A percentile compares a stretch with the other conserved stretches of the same genome.
These are phyloP conservation scores for Cettia cetti DNA, from an alignment of 2,113 vertebrate genomes.

Conservation along the genomic window DNA sequence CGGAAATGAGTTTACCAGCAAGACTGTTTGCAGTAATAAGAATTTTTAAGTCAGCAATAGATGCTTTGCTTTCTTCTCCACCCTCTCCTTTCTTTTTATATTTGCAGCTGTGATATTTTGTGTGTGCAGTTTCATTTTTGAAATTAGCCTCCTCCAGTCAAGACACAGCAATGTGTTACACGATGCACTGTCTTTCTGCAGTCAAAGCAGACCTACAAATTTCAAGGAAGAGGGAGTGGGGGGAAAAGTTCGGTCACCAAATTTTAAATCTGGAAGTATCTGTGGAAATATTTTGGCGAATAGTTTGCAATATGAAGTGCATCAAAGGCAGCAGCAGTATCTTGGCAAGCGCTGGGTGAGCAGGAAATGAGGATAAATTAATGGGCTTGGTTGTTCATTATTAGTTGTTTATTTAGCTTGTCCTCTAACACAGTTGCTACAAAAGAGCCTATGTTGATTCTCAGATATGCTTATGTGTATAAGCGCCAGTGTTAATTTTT, in stretches of 20 bases:
- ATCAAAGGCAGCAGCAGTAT: not conserved
- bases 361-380: conserved; percentile 57
- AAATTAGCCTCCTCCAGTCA: not conserved
- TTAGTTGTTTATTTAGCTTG: conserved; percentile 46
- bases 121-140: not conserved
- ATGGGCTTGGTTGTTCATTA: conserved; percentile 29
- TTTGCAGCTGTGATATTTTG: conserved; percentile 21
- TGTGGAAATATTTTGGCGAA: not conserved
- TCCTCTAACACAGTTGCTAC: conserved; percentile 17
- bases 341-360: conserved; percentile 9
- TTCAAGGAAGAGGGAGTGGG: not conserved
- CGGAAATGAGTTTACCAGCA: conserved; percentile 36
- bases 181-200: not conserved
- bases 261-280: not conserved
- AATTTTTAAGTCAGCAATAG: conserved; percentile 11
- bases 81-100: not conserved
- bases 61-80: conserved; percentile 34
- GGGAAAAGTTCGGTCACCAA: not conserved
- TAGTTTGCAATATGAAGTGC: not conserved
- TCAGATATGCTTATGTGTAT: conserved; percentile 4
- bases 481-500: conserved; percentile 34
- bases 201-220: not conserved
- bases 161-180: not conserved
- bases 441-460: conserved; percentile 9
- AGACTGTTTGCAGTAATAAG: conserved; percentile 27